Percentiles rank a stretch among this genome's conserved stretches.
These are phyloP conservation scores for Drosophila chauvacae DNA, from an alignment of 1,140 invertebrate species.

Conservation along the genomic window DNA sequence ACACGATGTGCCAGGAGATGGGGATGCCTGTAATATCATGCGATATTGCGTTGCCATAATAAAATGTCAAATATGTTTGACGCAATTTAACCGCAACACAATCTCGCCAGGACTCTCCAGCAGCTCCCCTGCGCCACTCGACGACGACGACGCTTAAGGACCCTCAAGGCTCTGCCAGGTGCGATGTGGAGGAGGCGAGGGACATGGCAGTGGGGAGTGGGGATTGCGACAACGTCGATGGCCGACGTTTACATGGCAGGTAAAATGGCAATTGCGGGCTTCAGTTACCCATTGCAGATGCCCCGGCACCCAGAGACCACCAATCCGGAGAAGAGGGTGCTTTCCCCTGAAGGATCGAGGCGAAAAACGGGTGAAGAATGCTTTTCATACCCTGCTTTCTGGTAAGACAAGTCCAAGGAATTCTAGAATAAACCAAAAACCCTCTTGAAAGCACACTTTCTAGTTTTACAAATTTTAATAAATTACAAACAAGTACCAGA, in stretches of 20 bases:
- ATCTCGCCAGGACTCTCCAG: constrained; percentile 42
- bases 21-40: constrained; percentile 18
- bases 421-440: neutral
- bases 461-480: neutral
- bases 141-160: constrained; percentile 70
- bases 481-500: neutral
- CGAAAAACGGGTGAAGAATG: neutral
- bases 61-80: constrained; percentile 83
- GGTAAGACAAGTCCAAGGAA: neutral
- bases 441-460: neutral
- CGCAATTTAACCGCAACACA: constrained; percentile 81
- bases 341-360: neutral
- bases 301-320: constrained; percentile 3
- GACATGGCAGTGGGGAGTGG: constrained; percentile 1
- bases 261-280: constrained; percentile 64
- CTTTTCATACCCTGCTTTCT: neutral
- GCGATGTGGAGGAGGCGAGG: constrained; percentile 28
- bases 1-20: neutral
- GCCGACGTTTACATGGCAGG: constrained; percentile 48
- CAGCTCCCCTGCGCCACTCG: constrained; percentile 47
- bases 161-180: constrained; percentile 64
- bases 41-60: constrained; percentile 65
- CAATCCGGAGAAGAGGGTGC: neutral
- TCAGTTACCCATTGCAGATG: constrained; percentile 44
- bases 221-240: constrained; percentile 33